Evolutionary conservation across 2,888 invertebrate species (phyloP).

Genomic region (Lepidocyrtinus sp.): DNA sequence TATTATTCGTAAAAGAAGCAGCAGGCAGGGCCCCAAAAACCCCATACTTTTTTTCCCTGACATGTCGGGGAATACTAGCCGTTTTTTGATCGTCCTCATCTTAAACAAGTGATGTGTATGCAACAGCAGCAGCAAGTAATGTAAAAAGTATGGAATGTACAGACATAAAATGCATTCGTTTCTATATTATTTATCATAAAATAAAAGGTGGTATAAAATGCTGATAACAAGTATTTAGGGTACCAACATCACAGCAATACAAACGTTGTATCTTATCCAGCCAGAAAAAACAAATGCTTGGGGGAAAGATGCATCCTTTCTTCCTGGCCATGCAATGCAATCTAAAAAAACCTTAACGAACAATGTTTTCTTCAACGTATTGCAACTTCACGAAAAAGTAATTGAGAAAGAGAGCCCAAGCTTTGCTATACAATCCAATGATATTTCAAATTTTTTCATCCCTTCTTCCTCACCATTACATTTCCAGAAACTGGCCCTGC

Average conservation of each 20-base stretch:
- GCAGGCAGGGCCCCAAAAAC: neutral
- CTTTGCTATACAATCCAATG: constrained; percentile 40
- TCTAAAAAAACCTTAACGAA: constrained; percentile 8
- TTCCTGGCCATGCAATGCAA: neutral
- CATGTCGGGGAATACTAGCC: neutral
- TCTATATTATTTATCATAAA: constrained; percentile 34
- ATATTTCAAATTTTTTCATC: constrained; percentile 41
- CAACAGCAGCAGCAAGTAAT: constrained; percentile 27
- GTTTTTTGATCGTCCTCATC: neutral
- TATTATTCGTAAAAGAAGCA: neutral
- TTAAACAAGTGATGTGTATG: neutral
- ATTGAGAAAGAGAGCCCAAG: neutral
- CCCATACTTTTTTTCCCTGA: neutral
- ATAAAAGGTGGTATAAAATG: constrained; percentile 10
- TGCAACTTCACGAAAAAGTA: neutral
- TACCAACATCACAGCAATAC: constrained; percentile 5
- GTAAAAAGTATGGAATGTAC: constrained; percentile 38
- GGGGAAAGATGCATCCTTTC: constrained; percentile 57
- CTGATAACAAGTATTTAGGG: constrained; percentile 31
- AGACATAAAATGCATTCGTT: constrained; percentile 43
- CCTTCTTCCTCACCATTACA: constrained; percentile 62
- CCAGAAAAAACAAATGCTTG: constrained; percentile 32
- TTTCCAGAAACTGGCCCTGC: constrained; percentile 61
- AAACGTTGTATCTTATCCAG: constrained; percentile 14
- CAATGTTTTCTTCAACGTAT: constrained; percentile 1